Evolutionary conservation across 2,797 vertebrate genomes (phyloP).

Genomic region (Lycodopsis pacificus): DNA sequence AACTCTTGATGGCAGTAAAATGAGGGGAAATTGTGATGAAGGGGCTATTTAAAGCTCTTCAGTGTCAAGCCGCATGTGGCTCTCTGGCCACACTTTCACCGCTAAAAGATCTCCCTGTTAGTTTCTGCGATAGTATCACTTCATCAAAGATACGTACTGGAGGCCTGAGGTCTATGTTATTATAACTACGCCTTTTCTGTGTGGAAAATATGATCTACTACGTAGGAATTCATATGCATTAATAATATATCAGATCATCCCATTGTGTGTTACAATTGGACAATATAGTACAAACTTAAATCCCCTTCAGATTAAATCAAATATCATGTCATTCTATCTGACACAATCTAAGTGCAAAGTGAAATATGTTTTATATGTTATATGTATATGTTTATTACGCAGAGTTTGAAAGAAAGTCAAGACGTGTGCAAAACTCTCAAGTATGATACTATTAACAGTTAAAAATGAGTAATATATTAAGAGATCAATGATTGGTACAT

Average conservation of each 20-base stretch:
- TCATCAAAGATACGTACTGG: constrained; percentile 28
- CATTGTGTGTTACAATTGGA: neutral
- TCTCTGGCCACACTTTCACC: constrained; percentile 37
- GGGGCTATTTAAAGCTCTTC: constrained; percentile 72
- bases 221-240: neutral
- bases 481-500: constrained; percentile 4
- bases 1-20: constrained; percentile 66
- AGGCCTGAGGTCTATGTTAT: constrained; percentile 11
- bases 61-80: constrained; percentile 61
- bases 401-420: neutral
- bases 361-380: neutral
- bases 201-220: neutral
- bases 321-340: neutral
- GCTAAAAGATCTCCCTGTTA: constrained; percentile 37
- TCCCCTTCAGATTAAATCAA: neutral
- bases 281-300: neutral
- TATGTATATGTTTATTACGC: neutral
- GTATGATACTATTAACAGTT: neutral
- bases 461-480: neutral
- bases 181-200: neutral
- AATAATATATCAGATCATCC: neutral
- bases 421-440: neutral
- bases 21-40: constrained; percentile 66
- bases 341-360: neutral
- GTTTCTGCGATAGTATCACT: constrained; percentile 43